Conservation (phyloP, 2,888 invertebrate species). For the Folsomia manolachei region DNA sequence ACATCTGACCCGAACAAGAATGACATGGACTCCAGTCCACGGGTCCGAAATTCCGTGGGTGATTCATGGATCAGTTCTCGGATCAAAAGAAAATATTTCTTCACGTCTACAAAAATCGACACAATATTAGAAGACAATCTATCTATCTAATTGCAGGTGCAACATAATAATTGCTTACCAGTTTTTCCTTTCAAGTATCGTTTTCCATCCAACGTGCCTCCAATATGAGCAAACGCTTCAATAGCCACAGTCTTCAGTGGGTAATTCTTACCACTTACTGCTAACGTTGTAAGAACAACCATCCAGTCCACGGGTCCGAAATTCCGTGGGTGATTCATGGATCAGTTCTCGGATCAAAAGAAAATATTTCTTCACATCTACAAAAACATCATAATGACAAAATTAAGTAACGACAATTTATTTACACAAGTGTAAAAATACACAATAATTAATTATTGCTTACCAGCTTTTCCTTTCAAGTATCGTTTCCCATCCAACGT, state of each 20-base stretch:
- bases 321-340: slow-evolving; percentile 38
- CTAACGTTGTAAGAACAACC: no score
- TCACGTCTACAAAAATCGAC: no score
- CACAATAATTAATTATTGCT: no score
- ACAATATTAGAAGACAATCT: neutral
- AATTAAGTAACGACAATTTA: no score
- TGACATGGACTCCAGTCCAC: slow-evolving; percentile 41
- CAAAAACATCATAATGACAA: no score
- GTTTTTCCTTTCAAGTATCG: slow-evolving; percentile 32
- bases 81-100: slow-evolving; percentile 35
- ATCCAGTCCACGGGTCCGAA: slow-evolving; percentile 41
- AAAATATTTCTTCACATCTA: slow-evolving; percentile 40
- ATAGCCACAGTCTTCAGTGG: slow-evolving; percentile 40
- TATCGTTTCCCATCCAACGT: slow-evolving; percentile 43
- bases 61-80: slow-evolving; percentile 38
- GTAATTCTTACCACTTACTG: slow-evolving; percentile 31
- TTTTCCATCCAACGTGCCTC: slow-evolving; percentile 45
- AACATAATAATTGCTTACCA: neutral
- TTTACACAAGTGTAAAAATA: no score
- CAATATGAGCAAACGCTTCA: slow-evolving; percentile 47
- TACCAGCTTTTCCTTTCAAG: slow-evolving; percentile 16
- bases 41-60: slow-evolving; percentile 38
- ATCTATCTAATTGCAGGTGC: neutral
- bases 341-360: slow-evolving; percentile 35
- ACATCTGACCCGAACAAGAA: slow-evolving; percentile 47